A percentile compares a stretch with the other conserved stretches of the same genome.
phyloP scores from a whole-genome alignment of 37 sponge, comb jelly and placozoan species.

The Chondrilla cf. caribensis region DNA sequence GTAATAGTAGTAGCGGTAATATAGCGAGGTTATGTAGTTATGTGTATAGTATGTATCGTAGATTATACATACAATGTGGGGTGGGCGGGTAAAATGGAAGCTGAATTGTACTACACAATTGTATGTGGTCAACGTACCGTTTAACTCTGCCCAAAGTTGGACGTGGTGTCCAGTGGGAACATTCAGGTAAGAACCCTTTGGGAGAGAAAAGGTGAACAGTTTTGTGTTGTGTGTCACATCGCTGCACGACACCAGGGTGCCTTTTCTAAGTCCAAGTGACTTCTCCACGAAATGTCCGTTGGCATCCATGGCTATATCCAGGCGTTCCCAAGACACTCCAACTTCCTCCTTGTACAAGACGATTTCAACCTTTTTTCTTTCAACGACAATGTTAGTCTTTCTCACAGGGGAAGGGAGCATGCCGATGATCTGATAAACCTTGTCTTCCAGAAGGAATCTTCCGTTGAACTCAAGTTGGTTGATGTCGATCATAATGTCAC shows the following conservation, averaged over 20 bases:
- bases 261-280: constrained; percentile 42
- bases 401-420: neutral
- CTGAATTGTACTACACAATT: no score
- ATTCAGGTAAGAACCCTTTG: constrained; percentile 48
- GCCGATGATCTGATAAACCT: constrained; percentile 41
- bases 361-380: neutral
- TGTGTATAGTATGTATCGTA: neutral
- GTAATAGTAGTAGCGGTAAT: no score
- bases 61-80: neutral
- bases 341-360: neutral
- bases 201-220: constrained; percentile 66
- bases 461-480: constrained; percentile 30
- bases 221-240: constrained; percentile 74
- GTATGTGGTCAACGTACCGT: constrained; percentile 58
- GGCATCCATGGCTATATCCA: neutral
- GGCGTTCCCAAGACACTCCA: neutral
- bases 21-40: neutral
- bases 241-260: constrained; percentile 32
- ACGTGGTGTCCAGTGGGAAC: constrained; percentile 87
- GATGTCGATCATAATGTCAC: constrained; percentile 50
- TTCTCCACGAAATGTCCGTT: neutral
- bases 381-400: neutral
- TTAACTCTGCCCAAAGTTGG: constrained; percentile 33
- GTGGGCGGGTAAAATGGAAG: no score
- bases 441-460: constrained; percentile 36